Base-by-base conservation (phyloP, 2,797 vertebrate genomes). In the Lagorchestes hirsutus region DNA sequence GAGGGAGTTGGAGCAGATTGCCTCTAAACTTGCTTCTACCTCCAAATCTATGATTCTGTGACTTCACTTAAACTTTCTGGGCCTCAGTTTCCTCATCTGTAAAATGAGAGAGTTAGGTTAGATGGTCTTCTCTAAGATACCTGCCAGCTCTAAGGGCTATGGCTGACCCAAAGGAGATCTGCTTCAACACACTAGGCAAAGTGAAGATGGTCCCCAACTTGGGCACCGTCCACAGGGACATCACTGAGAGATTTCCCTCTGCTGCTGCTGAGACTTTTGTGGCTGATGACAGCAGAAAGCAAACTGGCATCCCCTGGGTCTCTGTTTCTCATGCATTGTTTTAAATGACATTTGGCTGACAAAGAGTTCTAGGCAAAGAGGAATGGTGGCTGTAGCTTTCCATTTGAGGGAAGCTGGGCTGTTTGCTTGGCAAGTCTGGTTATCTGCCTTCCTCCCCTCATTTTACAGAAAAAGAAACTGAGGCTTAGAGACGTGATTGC, bases 311-410 rank as follows among this genome's bases (percentile, higher is more conserved):
- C 31, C 1, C 0, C 56, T 31, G 57, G 96, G 59, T 29, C 59
- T 28, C 8, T 24, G 34, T 90, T 74, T 46, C 50, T 59, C 13
- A 1, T 34, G 52, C 16, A 55, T 92, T 59, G 90, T 12, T 13
- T 27, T 54, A 82, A 46, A 55, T 5, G 55, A 92, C 55, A 34
- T 55, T 92, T 94, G 91, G 90, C n/a, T 91, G 92, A 74, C 56
- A 58, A 59, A 67, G 93, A 92, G 93, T 90, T 1, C n/a, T 90
- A 18, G 14, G 59, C 92, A 46, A 40, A 6, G 52, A 95, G 92
- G 2, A 91, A 67, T 4, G 24, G 31, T 52, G 22, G 5, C 24
- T 18, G 46, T 14, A 27, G 54, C 91, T 67, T 90, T 91, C 24
- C 4, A 1, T n/a, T 54, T 82, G 54, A 90, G 56, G 50, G 94